Conservation (phyloP, 2,888 invertebrate genomes). For the Patella depressa region DNA sequence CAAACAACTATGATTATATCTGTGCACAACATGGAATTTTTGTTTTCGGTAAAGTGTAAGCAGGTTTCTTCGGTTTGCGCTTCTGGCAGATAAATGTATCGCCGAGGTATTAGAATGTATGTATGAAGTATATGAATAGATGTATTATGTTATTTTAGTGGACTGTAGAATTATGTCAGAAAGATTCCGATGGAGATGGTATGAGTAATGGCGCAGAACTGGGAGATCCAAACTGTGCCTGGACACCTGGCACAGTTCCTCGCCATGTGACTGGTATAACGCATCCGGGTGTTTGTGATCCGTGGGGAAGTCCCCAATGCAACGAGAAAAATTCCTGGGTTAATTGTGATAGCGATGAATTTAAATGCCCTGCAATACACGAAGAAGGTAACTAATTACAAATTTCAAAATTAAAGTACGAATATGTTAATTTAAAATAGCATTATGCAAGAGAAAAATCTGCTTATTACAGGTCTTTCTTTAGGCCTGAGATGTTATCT, state of each 20-base stretch:
- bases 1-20: too few species aligned
- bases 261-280: not conserved
- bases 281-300: conserved; percentile 29
- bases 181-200: conserved; percentile 33
- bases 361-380: conserved; percentile 27
- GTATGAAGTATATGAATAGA: too few species aligned
- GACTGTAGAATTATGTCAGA: conserved; percentile 26
- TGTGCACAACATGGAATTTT: too few species aligned
- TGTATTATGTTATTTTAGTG: conserved; percentile 15
- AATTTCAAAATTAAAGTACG: too few species aligned
- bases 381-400: conserved; percentile 24
- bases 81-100: too few species aligned
- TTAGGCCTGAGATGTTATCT: too few species aligned
- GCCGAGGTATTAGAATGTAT: too few species aligned
- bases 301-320: conserved; percentile 25
- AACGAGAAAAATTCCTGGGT: conserved; percentile 30
- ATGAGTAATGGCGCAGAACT: conserved; percentile 30
- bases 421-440: too few species aligned
- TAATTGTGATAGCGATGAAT: conserved; percentile 24
- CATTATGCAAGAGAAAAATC: too few species aligned
- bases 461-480: too few species aligned
- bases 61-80: too few species aligned
- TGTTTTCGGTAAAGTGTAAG: too few species aligned
- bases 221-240: conserved; percentile 33
- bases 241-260: conserved; percentile 18